Evolutionary conservation across 2,797 vertebrate genomes (phyloP), one percentile per base, ranked within the genome.

Genomic region (Kryptopterus vitreolus): DNA sequence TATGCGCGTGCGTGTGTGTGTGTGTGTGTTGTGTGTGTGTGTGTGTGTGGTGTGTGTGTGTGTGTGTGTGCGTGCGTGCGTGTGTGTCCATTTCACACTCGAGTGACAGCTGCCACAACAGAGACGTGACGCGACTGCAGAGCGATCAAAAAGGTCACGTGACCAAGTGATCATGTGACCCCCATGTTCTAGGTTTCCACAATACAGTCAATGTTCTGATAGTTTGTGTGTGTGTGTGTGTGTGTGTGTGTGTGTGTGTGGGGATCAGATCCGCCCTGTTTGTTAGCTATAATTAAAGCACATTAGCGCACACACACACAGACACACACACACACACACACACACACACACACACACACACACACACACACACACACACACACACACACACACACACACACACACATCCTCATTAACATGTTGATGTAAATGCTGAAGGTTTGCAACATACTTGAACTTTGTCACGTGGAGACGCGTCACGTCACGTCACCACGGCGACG

Each of bases 81-180:
- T 61, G 24, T 26, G 31, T 80, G 33, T 74, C 33, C 53, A 31
- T 75, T 75, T 80, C 50, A 80, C 70, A 74, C 46, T 68, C 10
- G 53, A 75, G 62, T 69, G 74, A 82, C 82, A 86, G 82, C 76
- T 82, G 75, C 72, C 78, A 84, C 72, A 22, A 68, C 85, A 73
- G 78, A 82, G 66, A 52, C 12, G 35, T 71, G 73, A 62, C 43
- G 35, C 38, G 71, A 78, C 58, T 57, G 66, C n/a, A 82, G 62
- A 72, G 50, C 38, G 80, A 77, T 84, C 79, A 79, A 31, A 26
- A 48, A 69, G 62, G 83, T 87, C 86, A 85, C 81, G 68, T 84
- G 85, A 87, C 68, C n/a, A n/a, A n/a, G n/a, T 35, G 58, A 81
- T 79, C 84, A 83, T 62, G 66, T 87, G 86, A 87, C 75, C 75